phyloP scores from a whole-genome alignment of 2,888 invertebrate genomes.

The Phorcus lineatus region DNA sequence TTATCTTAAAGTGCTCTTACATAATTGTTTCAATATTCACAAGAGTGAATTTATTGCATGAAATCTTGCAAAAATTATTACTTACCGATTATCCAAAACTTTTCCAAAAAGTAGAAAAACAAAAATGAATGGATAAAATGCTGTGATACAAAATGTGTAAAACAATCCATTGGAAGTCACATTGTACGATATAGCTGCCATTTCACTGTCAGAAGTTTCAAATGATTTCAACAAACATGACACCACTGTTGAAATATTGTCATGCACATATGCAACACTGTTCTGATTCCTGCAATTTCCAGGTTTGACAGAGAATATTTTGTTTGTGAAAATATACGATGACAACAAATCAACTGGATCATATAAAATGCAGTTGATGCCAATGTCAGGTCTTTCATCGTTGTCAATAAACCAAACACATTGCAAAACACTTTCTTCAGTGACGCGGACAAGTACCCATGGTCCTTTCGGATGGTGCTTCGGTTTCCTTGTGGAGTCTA shows the following conservation, averaged over 20 bases:
- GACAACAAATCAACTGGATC: conserved; percentile 45
- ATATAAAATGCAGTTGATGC: conserved; percentile 46
- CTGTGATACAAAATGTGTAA: background rate
- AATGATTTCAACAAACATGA: background rate
- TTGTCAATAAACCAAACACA: background rate
- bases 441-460: background rate
- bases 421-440: background rate
- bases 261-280: background rate
- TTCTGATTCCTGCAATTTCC: background rate
- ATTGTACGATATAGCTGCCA: too few relatives aligned
- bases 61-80: too few relatives aligned
- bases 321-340: conserved; percentile 40
- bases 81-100: background rate
- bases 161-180: background rate
- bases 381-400: too few relatives aligned
- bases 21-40: too few relatives aligned
- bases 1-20: too few relatives aligned
- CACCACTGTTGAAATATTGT: background rate
- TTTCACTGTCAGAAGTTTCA: too few relatives aligned
- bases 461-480: background rate
- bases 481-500: background rate
- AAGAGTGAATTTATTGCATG: too few relatives aligned
- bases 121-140: background rate
- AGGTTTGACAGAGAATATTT: background rate
- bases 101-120: background rate